These are phyloP conservation scores for Xanthorhoe designata DNA, from an alignment of 2,888 invertebrate species.

Conservation along the genomic window DNA sequence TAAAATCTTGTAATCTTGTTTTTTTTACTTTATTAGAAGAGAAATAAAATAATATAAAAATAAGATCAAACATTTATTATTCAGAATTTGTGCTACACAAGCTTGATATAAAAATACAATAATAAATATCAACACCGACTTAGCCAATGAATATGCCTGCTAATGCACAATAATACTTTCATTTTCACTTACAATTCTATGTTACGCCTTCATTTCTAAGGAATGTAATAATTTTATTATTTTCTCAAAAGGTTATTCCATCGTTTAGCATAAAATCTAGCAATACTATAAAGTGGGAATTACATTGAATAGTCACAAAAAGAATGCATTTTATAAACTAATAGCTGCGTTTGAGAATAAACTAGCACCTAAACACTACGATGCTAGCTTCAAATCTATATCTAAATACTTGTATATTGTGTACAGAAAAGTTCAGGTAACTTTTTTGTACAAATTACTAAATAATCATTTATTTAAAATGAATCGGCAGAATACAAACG, in stretches of 20 bases:
- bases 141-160: constrained; percentile 76
- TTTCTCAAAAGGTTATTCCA: constrained; percentile 13
- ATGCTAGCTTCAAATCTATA: constrained; percentile 57
- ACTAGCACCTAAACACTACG: constrained; percentile 62
- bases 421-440: constrained; percentile 75
- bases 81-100: constrained; percentile 85
- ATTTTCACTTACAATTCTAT: constrained; percentile 68
- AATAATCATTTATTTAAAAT: constrained; percentile 27
- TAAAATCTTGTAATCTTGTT: background rate
- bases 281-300: constrained; percentile 21
- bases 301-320: constrained; percentile 34
- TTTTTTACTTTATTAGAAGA: background rate
- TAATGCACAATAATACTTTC: constrained; percentile 82
- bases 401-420: constrained; percentile 53
- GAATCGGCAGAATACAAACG: constrained; percentile 40
- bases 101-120: constrained; percentile 85
- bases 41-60: constrained; percentile 15
- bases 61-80: constrained; percentile 83
- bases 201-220: constrained; percentile 56
- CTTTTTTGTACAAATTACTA: constrained; percentile 72
- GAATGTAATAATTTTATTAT: constrained; percentile 57
- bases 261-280: constrained; percentile 24
- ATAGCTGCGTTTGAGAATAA: constrained; percentile 45
- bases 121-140: constrained; percentile 83
- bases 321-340: constrained; percentile 31